Evolutionary conservation across 2,113 vertebrate genomes (phyloP), one percentile per base, ranked within the genome.

Genomic region (Platycercus adscitus): DNA sequence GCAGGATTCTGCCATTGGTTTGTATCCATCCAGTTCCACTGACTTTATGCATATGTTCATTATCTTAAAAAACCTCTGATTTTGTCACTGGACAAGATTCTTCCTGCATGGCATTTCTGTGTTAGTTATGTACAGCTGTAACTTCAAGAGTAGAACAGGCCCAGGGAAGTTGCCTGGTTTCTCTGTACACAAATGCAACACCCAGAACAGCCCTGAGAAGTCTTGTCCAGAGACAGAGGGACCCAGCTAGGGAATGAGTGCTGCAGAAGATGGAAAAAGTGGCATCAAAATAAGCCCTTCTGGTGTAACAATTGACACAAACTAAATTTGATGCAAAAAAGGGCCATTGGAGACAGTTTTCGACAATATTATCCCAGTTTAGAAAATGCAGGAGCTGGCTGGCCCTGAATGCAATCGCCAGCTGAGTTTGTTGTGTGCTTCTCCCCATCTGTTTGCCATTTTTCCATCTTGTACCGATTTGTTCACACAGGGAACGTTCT

Each of bases 361-460:
- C 64, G 88, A 63, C 10, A 85, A 56, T 92, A 87, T 19, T 43
- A 71, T 95, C 43, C 53, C 19, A 35, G 29, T 13, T 66, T 71
- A 83, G 73, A 46, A 55, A 80, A 65, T 11, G 28, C 1, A 7
- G 39, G 69, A 86, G 33, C 83, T 89, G 64, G 24, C 65, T 89
- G 15, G 19, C 77, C 41, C 39, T 61, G 81, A 71, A 56, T 6
- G 1, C 7, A 47, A 20, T 88, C 70, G 65, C 60, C 81, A 64
- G 44, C 43, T 63, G 95, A 94, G 81, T 88, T 84, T 94, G 44
- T 91, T 85, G 65, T 77, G 24, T 81, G 70, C 14, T 46, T 96
- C 31, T 80, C 49, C 44, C 56, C 92, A 94, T 96, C 93, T 96
- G 96, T 92, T 97, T 95, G 96, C 81, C 78, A 55, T 95, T 97